phyloP scores from a whole-genome alignment of 2,113 vertebrate species.

The Alligator mississippiensis region DNA sequence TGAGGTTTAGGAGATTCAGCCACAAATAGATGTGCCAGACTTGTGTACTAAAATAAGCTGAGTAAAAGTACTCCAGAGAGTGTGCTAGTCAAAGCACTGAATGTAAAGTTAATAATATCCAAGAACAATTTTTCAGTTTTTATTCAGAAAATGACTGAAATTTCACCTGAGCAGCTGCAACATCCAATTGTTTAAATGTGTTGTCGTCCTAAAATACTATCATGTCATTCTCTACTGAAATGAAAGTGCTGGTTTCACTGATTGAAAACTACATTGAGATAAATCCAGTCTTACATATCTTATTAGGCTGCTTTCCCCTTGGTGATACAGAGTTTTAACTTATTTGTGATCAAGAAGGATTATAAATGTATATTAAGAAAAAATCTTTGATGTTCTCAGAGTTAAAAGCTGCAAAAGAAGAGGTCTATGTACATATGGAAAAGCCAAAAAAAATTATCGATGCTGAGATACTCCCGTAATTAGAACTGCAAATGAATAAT shows the following conservation, averaged over 20 bases:
- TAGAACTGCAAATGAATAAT: not conserved
- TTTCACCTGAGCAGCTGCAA: conserved; percentile 15
- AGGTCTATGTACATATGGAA: not conserved
- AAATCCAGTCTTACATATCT: not conserved
- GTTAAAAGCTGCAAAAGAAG: not conserved
- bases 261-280: conserved; percentile 18
- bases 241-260: not conserved
- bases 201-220: conserved; percentile 4
- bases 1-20: conserved; percentile 50
- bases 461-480: not conserved
- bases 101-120: conserved; percentile 19
- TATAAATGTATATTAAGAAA: not conserved
- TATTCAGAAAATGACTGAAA: conserved; percentile 12
- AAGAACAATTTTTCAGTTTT: not conserved
- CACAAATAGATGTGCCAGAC: conserved; percentile 39
- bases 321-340: not conserved
- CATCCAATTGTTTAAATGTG: conserved; percentile 19
- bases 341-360: not conserved
- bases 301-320: not conserved
- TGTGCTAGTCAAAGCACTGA: conserved; percentile 2
- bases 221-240: conserved; percentile 10
- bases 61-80: conserved; percentile 31
- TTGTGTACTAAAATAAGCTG: conserved; percentile 58
- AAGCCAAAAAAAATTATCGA: not conserved
- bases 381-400: not conserved